These are phyloP conservation scores for Pangasius sanitwongsei DNA, from an alignment of 2,797 vertebrate species.

Conservation along the genomic window DNA sequence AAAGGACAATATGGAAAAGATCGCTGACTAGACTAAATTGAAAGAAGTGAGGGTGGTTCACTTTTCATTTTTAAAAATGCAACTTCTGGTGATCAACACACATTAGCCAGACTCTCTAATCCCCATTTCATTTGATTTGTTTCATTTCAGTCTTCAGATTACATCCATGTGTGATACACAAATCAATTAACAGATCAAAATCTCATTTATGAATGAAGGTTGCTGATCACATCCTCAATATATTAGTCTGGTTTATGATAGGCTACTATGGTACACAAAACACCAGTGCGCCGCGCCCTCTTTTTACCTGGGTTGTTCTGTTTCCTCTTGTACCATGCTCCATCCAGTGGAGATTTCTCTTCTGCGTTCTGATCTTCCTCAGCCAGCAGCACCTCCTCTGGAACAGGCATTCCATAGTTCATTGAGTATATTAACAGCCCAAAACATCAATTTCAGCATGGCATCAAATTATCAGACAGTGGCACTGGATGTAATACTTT, in stretches of 20 bases:
- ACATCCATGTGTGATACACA: neutral
- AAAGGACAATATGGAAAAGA: neutral
- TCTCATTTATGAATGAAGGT: slow-evolving; percentile 12
- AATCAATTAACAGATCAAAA: slow-evolving; percentile 36
- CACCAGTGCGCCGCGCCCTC: slow-evolving; percentile 38
- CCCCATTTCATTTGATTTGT: neutral
- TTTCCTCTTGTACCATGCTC: slow-evolving; percentile 81
- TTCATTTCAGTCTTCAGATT: neutral
- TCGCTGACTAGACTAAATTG: neutral
- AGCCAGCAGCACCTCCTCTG: slow-evolving; percentile 96
- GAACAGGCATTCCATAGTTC: slow-evolving; percentile 49
- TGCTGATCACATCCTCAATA: slow-evolving; percentile 34
- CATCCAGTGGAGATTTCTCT: slow-evolving; percentile 94
- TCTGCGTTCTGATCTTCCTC: slow-evolving; percentile 95
- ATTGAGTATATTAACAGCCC: neutral
- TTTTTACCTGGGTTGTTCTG: slow-evolving; percentile 74
- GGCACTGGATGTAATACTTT: neutral
- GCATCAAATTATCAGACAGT: neutral
- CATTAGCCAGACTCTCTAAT: neutral
- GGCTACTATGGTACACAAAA: slow-evolving; percentile 50
- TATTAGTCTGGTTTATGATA: slow-evolving; percentile 53
- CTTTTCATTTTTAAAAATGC: neutral
- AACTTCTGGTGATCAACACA: neutral
- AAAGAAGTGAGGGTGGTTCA: neutral
- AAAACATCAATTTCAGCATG: neutral